Evolutionary conservation across 2,797 vertebrate genomes (phyloP), one percentile per base, ranked within the genome.

Genomic region (Macroramphosus scolopax): DNA sequence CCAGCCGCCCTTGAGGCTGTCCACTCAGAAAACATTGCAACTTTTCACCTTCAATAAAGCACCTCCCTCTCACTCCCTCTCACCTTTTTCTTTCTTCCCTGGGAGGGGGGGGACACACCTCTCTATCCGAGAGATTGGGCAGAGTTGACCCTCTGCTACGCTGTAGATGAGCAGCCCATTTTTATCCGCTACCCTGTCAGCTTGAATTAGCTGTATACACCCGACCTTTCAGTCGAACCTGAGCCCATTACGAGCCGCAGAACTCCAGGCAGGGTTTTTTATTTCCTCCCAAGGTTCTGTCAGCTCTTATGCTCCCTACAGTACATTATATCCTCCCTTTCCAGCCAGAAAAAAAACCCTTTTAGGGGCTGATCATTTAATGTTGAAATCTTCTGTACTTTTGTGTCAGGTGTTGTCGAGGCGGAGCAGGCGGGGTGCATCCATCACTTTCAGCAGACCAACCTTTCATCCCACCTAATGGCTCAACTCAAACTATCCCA

Each of bases 31-130:
- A 83, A 83, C 82, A 86, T 69, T 60, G 83, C 79, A 85, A 82
- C 79, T 82, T 87, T 86, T 87, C 82, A 86, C 84, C 78, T 88
- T 76, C 75, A 65, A 81, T 75, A 82, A 82, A 68, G 57, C 54
- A 16, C 66, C 70, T 64, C 51, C 68, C 63, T 44, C 63, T 35
- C 29, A 29, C 47, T 53, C 53, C 38, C 45, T 57, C 59, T 69
- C 68, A 39, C 70, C 65, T 47, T 58, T 45, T 48, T n/a, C n/a
- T n/a, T n/a, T n/a, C n/a, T n/a, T n/a, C 17, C 22, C 17, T 2
- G 18, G 4, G 29, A 53, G 48, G 39, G 64, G 63, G 49, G 53
- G 75, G 64, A 33, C 18, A 33, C 30, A 62, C 39, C 59, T 56
- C 70, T 80, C 69, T 58, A 75, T 87, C 79, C 83, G 46, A 50